Base-by-base conservation (phyloP, 2,888 invertebrate genomes). In the Lithophane ornitopus region DNA sequence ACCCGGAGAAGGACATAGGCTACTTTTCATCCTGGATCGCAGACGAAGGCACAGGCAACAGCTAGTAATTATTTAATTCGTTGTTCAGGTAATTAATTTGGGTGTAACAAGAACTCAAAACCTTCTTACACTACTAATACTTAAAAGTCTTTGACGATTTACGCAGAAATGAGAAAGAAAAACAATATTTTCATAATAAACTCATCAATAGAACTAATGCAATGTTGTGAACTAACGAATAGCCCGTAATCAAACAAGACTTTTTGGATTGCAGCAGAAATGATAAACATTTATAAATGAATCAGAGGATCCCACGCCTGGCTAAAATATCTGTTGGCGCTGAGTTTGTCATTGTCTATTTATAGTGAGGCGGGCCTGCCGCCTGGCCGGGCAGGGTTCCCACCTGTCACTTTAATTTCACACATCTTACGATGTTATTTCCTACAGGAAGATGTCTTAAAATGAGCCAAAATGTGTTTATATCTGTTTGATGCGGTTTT, bases 291-390 rank as follows among this genome's bases (percentile, higher is more conserved):
- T 80, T 69, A 76, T 68, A 70, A 54, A 79, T 88, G 84, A 88
- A 84, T 86, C 87, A 81, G 70, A 76, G 73, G 65, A 76, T 87
- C 87, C 88, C 88, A 87, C 87, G 88, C 88, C 72, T 66, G 54
- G 73, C 81, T 81, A 68, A 84, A 82, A 81, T 84, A 87, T 86
- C 82, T 74, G 78, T 78, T 71, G 71, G 80, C 84, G 78, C 73
- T 76, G 59, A 79, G 67, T 88, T 83, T 82, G 82, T 88, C 88
- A 85, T 78, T 65, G 74, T 65, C 82, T 88, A 88, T 87, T 84
- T 65, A 80, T 87, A 88, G 73, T 16, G 70, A 49, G 62, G 52
- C 56, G 59, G 52, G 66, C 56, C 70, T 65, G n/a, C 19, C n/a
- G 66, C 56, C 70, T 65, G n/a, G n/a, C n/a, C 61, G 61, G 56